These are phyloP conservation scores for Neomorphus geoffroyi DNA, from an alignment of 2,797 vertebrate genomes.

Conservation along the genomic window DNA sequence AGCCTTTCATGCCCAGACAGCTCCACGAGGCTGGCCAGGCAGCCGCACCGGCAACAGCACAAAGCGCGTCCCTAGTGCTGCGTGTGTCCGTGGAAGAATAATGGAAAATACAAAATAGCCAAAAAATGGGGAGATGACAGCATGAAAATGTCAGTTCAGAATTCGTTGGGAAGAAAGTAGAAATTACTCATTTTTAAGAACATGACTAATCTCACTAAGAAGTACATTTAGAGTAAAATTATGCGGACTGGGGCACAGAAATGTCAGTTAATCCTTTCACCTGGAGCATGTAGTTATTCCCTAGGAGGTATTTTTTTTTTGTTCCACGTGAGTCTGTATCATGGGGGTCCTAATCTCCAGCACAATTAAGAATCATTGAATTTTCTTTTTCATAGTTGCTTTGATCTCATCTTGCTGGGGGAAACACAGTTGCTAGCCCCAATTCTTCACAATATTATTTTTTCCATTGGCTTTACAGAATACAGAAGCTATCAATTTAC, in stretches of 20 bases:
- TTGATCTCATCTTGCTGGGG: neutral
- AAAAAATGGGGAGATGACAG: neutral
- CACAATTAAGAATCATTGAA: neutral
- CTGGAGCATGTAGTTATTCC: neutral
- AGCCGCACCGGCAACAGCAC: neutral
- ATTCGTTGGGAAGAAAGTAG: neutral
- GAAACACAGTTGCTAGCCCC: neutral
- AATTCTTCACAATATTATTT: neutral
- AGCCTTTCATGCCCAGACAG: neutral
- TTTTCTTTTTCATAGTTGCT: neutral
- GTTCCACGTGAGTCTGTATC: neutral
- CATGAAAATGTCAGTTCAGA: neutral
- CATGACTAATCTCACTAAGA: neutral
- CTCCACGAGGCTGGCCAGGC: neutral
- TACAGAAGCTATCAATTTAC: conserved; percentile 2
- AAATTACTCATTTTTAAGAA: neutral
- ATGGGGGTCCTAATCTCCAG: neutral
- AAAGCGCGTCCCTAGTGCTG: fast-evolving
- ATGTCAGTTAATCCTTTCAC: conserved; percentile 6
- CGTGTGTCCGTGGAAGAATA: neutral
- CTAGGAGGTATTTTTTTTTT: neutral
- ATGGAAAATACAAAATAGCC: neutral
- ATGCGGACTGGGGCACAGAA: neutral
- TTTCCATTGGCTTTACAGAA: conserved; percentile 3
- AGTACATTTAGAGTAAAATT: conserved; percentile 9